Evolutionary conservation across 2,888 invertebrate species (phyloP).

Genomic region (Smittia sp.): DNA sequence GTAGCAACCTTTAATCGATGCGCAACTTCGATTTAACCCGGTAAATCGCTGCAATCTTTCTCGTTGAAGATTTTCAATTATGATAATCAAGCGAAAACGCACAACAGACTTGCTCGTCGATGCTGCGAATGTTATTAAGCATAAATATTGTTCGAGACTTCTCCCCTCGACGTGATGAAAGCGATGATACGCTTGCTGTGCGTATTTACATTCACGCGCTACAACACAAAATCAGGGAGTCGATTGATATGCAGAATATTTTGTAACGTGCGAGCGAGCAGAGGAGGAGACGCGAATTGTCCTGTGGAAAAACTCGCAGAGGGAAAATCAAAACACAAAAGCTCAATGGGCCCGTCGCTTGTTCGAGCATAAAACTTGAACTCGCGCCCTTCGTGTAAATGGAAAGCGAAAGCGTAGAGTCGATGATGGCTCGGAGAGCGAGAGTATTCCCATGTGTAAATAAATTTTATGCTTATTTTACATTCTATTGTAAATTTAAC

Average conservation of each 20-base stretch:
- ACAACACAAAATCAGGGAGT: not conserved
- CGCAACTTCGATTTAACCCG: not conserved
- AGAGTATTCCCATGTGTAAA: constrained; percentile 35
- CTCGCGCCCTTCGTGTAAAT: constrained; percentile 24
- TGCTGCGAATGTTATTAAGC: not conserved
- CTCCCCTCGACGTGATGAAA: not conserved
- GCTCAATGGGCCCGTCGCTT: constrained; percentile 19
- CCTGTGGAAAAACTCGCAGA: not conserved
- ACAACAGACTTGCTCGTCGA: not conserved
- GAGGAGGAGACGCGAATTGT: not conserved
- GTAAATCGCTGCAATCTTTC: not conserved
- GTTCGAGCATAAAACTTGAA: not conserved
- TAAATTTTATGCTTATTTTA: constrained; percentile 42
- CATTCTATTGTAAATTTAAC: constrained; percentile 39
- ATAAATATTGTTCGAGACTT: not conserved
- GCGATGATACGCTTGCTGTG: not conserved
- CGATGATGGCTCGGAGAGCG: not conserved
- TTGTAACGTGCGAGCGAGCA: not conserved
- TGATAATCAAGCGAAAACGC: constrained; percentile 32
- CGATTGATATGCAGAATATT: not conserved
- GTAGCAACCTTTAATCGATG: not conserved
- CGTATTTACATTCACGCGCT: not conserved
- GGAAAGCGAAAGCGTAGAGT: constrained; percentile 34
- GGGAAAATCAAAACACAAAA: constrained; percentile 36
- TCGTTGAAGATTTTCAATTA: constrained; percentile 34